Base-by-base conservation (phyloP, 2,888 invertebrate genomes). In the Apantesis nais region DNA sequence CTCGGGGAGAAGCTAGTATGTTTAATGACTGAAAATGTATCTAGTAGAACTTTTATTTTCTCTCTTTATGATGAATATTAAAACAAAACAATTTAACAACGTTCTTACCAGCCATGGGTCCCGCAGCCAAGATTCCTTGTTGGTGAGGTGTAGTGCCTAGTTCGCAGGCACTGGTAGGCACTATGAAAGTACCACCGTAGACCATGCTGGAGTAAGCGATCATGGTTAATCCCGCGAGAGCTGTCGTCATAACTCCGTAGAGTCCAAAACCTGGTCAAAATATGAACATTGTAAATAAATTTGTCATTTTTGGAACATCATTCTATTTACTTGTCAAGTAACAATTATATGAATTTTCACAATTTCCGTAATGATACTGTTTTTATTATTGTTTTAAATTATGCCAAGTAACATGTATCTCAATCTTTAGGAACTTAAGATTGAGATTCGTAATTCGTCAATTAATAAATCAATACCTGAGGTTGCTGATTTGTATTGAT, bases 91-190 rank as follows among this genome's bases (percentile, higher is more conserved):
- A 48, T 19, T 48, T 19, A 48, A 58, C 55, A 58, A 25, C 29
- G 12, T 14, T 12, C 41, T 78, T 77, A 87, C 88, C 87, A 0
- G 88, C 76, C 12, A 88, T 81, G 31, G 88, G 88, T 7, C 81
- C 85, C 0, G 88, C 85, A 0, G 86, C 92, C 41, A 93, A 74
- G 34, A 88, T 39, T 0, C 92, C 93, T 72, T 90, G 91, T 72
- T 92, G 92, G 0, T 83, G 77, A 8, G 76, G 74, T 3, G 89
- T 91, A 88, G 86, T 93, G 78, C 77, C 83, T 80, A 90, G 85
- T 83, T 95, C 95, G 75, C 92, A 92, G 25, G 92, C 91, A 71
- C 93, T 91, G 48, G 90, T 85, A 0, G 92, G 91, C 9, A 93
- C 85, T 37, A 92, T 85, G 70, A 92, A 89, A 31, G 88, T 88